Evolutionary conservation across 2,797 vertebrate genomes (phyloP).

Genomic region (Zenarchopterus dispar): DNA sequence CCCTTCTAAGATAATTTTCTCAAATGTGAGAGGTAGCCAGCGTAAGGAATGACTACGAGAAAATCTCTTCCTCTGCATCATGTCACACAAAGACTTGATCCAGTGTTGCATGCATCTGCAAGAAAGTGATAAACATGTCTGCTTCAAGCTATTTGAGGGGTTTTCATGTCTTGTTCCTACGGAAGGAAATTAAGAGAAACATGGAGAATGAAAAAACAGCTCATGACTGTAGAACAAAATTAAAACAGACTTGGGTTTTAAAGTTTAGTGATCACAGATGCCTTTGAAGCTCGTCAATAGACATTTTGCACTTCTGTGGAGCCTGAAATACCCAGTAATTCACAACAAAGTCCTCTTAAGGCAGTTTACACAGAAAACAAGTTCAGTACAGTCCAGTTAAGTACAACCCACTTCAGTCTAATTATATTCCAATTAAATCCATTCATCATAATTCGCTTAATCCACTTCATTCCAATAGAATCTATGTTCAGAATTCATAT

Average conservation of each 20-base stretch:
- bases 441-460: too few relatives aligned
- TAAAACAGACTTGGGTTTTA: slow-evolving; percentile 12
- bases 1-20: slow-evolving; percentile 57
- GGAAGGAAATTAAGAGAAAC: slow-evolving; percentile 34
- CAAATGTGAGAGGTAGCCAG: slow-evolving; percentile 55
- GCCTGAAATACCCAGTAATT: slow-evolving; percentile 15
- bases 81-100: slow-evolving; percentile 59
- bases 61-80: slow-evolving; percentile 58
- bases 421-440: too few relatives aligned
- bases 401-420: too few relatives aligned
- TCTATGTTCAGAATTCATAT: too few relatives aligned
- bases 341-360: background rate
- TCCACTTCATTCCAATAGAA: too few relatives aligned
- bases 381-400: too few relatives aligned
- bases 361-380: too few relatives aligned
- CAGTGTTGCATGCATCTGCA: slow-evolving; percentile 53
- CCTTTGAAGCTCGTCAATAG: slow-evolving; percentile 14
- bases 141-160: slow-evolving; percentile 37
- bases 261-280: slow-evolving; percentile 17
- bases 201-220: slow-evolving; percentile 9
- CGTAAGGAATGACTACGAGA: slow-evolving; percentile 42
- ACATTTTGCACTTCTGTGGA: background rate
- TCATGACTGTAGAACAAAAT: slow-evolving; percentile 25
- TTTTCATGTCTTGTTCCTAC: slow-evolving; percentile 38
- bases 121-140: slow-evolving; percentile 66